Conservation (phyloP, 2,888 invertebrate species). For the Leptura quadrifasciata region DNA sequence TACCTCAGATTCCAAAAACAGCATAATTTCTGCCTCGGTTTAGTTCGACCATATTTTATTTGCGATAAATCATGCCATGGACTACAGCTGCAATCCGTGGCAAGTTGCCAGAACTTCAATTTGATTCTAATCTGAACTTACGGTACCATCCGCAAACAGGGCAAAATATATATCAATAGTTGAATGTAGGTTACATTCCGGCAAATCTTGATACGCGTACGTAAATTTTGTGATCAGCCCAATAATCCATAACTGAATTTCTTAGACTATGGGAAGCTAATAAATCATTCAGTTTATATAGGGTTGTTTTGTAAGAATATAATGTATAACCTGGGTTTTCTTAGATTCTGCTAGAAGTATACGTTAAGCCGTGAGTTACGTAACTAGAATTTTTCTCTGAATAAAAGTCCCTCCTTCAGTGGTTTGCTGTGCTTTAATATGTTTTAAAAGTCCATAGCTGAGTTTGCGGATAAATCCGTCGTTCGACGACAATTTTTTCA, state of each 20-base stretch:
- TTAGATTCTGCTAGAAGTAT: no score
- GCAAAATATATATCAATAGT: neutral
- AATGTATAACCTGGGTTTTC: no score
- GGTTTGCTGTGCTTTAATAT: no score
- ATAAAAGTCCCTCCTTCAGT: no score
- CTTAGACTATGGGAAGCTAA: neutral
- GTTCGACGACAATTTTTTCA: no score
- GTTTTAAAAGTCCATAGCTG: no score
- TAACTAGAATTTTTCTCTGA: no score
- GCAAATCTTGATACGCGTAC: neutral
- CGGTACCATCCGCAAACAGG: neutral
- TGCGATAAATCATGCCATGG: neutral
- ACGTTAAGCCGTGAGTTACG: no score
- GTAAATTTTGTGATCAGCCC: neutral
- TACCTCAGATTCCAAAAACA: neutral
- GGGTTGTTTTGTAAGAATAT: no score
- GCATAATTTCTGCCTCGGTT: neutral
- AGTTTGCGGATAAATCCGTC: no score
- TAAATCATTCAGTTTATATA: neutral
- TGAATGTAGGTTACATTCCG: neutral
- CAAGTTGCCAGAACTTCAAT: neutral
- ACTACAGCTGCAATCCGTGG: neutral
- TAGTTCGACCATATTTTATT: neutral
- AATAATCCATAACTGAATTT: neutral
- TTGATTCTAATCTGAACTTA: neutral